Base-by-base conservation (phyloP, 2,797 vertebrate species). In the Macropus fuliginosus region DNA sequence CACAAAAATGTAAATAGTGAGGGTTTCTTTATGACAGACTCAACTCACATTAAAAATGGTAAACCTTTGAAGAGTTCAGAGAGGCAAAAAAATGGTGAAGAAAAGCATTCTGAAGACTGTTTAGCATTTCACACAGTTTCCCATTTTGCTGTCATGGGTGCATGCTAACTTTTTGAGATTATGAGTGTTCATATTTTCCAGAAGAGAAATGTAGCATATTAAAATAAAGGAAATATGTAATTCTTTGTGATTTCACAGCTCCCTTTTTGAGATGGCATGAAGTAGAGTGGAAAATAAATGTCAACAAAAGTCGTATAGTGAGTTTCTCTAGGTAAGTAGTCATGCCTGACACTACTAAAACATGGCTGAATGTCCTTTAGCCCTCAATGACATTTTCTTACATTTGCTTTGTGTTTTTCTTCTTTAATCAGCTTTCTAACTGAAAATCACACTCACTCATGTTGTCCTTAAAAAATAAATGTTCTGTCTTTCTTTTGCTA, bases 11-110 rank as follows among this genome's bases (percentile, higher is more conserved):
- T 4, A 91, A 92, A 95, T 16, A 96, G 24, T 18, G 94, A 55
- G 57, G 91, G 94, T 96, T 95, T 97, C 94, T 97, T 50, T 97
- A 46, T 94, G 90, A 96, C 55, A 96, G 91, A 96, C 97, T 95
- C 91, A 62, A 95, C 21, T 95, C 5, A 91, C 52, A 0, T 90
- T 95, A 55, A 94, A 46, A 91, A 96, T 50, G 81, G 52, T 46
- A 54, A 90, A 97, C 96, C 54, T 91, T 5, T 93, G 96, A 95
- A 56, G 95, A 95, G 31, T 28, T 12, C 28, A 0, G 31, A 96
- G 29, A 0, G 28, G 95, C n/a, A 95, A 95, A 97, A 97, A 96
- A 54, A 93, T 95, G 1, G 40, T 92, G 95, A 55, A 59, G 27
- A 81, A 95, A 92, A 94, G 90, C 91, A 91, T 24, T 50, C 10